A percentile compares a stretch with the other conserved stretches of the same genome.
Conservation (phyloP, 2,113 vertebrate species). For the Cygnus buccinator region DNA sequence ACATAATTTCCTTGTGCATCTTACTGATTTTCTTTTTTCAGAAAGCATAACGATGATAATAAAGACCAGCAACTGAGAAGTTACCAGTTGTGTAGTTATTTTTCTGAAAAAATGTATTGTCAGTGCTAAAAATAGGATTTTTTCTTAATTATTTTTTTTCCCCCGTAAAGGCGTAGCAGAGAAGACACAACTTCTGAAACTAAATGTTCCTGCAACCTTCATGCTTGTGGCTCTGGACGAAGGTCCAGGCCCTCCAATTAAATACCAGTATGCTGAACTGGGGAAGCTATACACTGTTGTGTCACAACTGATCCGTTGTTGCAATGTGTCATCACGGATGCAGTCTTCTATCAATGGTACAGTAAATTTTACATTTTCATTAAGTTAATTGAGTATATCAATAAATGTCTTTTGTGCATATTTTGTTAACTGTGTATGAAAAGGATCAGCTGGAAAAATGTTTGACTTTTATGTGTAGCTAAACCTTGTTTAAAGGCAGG, state of each 20-base stretch:
- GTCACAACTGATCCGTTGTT: slow-evolving; percentile 96
- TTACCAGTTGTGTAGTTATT: fast-evolving
- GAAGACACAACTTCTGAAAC: slow-evolving; percentile 96
- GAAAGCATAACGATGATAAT: background rate
- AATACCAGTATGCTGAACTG: slow-evolving; percentile 98
- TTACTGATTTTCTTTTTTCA: background rate
- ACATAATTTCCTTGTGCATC: background rate
- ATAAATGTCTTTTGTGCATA: background rate
- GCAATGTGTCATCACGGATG: slow-evolving; percentile 96
- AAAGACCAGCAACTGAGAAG: background rate
- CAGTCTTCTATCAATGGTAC: slow-evolving; percentile 98
- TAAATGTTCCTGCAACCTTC: slow-evolving; percentile 97
- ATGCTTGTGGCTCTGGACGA: slow-evolving; percentile 98
- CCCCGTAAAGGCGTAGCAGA: slow-evolving; percentile 88
- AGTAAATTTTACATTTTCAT: background rate
- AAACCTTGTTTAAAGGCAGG: background rate
- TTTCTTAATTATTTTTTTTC: background rate
- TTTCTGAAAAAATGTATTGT: background rate
- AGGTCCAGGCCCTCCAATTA: slow-evolving; percentile 98
- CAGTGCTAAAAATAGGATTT: background rate
- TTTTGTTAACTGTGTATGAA: background rate
- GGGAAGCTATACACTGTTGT: slow-evolving; percentile 98
- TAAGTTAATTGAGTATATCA: background rate
- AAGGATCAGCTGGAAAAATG: background rate
- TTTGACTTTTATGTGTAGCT: background rate